A percentile compares a stretch with the other conserved stretches of the same genome.
Conservation (phyloP, 2,797 vertebrate species). For the Arrhamphus sclerolepis region DNA sequence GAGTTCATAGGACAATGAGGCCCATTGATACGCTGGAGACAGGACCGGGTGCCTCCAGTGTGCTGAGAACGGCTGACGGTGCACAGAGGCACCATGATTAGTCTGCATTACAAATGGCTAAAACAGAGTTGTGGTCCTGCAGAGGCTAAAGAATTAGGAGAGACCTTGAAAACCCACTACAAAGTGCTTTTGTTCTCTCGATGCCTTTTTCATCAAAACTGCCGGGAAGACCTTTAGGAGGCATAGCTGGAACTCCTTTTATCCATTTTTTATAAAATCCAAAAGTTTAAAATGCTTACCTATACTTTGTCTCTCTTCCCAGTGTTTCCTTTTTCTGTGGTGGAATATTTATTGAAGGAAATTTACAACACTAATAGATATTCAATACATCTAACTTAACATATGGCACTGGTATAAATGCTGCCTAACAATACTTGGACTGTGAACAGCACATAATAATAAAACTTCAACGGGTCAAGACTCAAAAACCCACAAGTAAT, state of each 20-base stretch:
- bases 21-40: slow-evolving; percentile 78
- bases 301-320: too few relatives aligned
- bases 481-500: slow-evolving; percentile 12
- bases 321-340: not conserved
- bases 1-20: slow-evolving; percentile 72
- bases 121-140: slow-evolving; percentile 59
- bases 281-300: too few relatives aligned
- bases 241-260: not conserved
- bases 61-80: slow-evolving; percentile 60
- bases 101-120: slow-evolving; percentile 73
- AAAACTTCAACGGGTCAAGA: slow-evolving; percentile 10
- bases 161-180: slow-evolving; percentile 20
- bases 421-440: not conserved
- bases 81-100: slow-evolving; percentile 73
- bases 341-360: not conserved
- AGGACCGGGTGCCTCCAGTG: slow-evolving; percentile 71
- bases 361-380: not conserved
- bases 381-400: slow-evolving; percentile 1
- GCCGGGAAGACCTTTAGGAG: not conserved
- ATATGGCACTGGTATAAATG: not conserved
- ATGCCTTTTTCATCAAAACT: slow-evolving; percentile 3
- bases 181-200: slow-evolving; percentile 17
- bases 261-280: too few relatives aligned
- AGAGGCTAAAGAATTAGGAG: slow-evolving; percentile 37
- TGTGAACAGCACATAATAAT: not conserved